Conservation (phyloP, 1,140 invertebrate genomes). For the Pachypeltis micranthus region DNA sequence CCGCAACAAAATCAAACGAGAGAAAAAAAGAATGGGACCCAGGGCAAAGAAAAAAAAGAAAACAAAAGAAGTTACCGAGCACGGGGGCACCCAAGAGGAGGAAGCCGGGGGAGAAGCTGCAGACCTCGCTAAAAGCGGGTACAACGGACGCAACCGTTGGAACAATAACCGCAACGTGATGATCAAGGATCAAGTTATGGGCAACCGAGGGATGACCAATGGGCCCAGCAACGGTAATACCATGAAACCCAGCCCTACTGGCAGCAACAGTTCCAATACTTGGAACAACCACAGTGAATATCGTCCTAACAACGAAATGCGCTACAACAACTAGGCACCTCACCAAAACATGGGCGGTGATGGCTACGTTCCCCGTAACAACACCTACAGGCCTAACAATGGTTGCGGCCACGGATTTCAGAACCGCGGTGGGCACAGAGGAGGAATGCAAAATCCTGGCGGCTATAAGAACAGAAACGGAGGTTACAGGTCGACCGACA, state of each 20-base stretch:
- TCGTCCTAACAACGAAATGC: constrained; percentile 14
- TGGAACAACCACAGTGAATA: constrained; percentile 12
- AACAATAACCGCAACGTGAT: constrained; percentile 16
- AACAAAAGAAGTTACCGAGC: no score
- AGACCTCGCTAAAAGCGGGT: no score
- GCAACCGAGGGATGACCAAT: not conserved
- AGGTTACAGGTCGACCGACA: constrained; percentile 28
- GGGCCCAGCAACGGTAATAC: not conserved
- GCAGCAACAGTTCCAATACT: constrained; percentile 11
- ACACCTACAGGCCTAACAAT: constrained; percentile 15
- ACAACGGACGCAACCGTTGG: constrained; percentile 25
- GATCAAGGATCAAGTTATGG: not conserved
- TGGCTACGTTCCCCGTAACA: not conserved
- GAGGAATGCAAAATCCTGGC: constrained; percentile 30
- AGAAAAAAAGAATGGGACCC: no score
- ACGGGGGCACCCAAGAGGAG: no score
- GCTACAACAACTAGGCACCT: constrained; percentile 1
- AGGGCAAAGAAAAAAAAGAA: no score
- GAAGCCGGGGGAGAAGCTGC: no score
- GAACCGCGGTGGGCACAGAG: constrained; percentile 18
- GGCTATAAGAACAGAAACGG: constrained; percentile 27
- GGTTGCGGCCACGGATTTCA: constrained; percentile 24
- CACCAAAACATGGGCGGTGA: constrained; percentile 4
- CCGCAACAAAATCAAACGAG: no score
- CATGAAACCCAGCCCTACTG: not conserved